Base-by-base conservation (phyloP, 2,113 vertebrate species). In the Eleginops maclovinus region DNA sequence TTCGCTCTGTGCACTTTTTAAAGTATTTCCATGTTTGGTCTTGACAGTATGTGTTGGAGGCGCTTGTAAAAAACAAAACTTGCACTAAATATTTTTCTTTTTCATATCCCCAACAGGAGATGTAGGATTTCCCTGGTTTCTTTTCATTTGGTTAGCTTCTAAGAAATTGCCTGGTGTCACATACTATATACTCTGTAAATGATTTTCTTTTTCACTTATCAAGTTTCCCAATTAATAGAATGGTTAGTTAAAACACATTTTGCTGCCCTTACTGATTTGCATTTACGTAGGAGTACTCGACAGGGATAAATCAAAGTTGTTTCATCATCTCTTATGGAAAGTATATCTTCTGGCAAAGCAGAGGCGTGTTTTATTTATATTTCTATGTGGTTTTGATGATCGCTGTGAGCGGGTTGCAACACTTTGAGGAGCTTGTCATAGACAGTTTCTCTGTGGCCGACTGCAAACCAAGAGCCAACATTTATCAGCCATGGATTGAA, bases 401-500 rank as follows among this genome's bases (percentile, higher is more conserved):
- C n/a, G 46, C 50, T 43, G 28, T 41, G 11, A 53, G n/a, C 58
- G 47, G 55, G 66, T 31, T 44, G 4, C 41, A 36, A 9, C 3
- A 21, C 17, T 73, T 50, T 68, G 44, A 56, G 15, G 15, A 83
- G 10, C 36, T 64, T 68, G 13, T 60, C 31, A 43, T 3, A 6
- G 60, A 26, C 36, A n/a, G 2, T 65, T 79, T 43, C 75, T 22
- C 51, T 53, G 46, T 61, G 56, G 56, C 31, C 44, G 50, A 58
- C 43, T 40, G 11, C 17, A 62, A 72, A 72, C 56, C 49, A 71
- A 24, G 44, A 62, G 21, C 66, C 36, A 60, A 47, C 7, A 59
- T 72, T 53, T 62, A 72, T 79, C 56, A 41, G 50, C 40, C 15
- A 70, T 17, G 55, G 70, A 59, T 64, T 83, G 75, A 72, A 70